phyloP scores from a whole-genome alignment of 2,113 vertebrate species.

The Embiotoca jacksoni region DNA sequence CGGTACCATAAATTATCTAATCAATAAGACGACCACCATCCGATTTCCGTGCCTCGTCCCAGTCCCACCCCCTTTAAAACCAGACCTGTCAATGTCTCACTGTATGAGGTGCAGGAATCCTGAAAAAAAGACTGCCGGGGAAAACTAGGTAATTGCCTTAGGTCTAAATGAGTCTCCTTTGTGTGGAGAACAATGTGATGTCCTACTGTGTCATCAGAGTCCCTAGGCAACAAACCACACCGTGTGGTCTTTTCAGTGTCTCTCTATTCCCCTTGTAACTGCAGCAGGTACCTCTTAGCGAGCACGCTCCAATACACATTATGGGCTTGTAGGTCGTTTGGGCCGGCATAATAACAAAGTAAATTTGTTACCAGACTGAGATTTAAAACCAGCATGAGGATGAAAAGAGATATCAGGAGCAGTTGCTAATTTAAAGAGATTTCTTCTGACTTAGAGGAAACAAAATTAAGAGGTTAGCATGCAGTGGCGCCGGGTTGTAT shows the following conservation, averaged over 20 bases:
- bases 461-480: background rate
- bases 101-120: constrained; percentile 71
- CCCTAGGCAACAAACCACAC: constrained; percentile 77
- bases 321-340: constrained; percentile 59
- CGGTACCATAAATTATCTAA: constrained; percentile 78
- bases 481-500: background rate
- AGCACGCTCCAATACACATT: constrained; percentile 74
- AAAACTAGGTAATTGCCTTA: constrained; percentile 78
- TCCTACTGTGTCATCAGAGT: constrained; percentile 78
- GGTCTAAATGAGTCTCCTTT: constrained; percentile 81
- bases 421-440: background rate
- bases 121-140: constrained; percentile 35
- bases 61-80: constrained; percentile 49
- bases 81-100: constrained; percentile 70
- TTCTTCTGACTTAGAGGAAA: constrained; percentile 1
- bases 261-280: constrained; percentile 64
- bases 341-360: constrained; percentile 58
- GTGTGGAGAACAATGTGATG: constrained; percentile 77
- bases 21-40: constrained; percentile 78
- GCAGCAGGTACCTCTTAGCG: constrained; percentile 78
- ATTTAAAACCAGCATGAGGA: constrained; percentile 37
- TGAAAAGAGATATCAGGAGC: constrained; percentile 3
- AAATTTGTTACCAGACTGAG: constrained; percentile 65
- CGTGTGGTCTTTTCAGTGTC: constrained; percentile 69
- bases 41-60: constrained; percentile 64